Evolutionary conservation across 2,797 vertebrate genomes (phyloP), one percentile per base, ranked within the genome.

Genomic region (Poecilia velifera): DNA sequence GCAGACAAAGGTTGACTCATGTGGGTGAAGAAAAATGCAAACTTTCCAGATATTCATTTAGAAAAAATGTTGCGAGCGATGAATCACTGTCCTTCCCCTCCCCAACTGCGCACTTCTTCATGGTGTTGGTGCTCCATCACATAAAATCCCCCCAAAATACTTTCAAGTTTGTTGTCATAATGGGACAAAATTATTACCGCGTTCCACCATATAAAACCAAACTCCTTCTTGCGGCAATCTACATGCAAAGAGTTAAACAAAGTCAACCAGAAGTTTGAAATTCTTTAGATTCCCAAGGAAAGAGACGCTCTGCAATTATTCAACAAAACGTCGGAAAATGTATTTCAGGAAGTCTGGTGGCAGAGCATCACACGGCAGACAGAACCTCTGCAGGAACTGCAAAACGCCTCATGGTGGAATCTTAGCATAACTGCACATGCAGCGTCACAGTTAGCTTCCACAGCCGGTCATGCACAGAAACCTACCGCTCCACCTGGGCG

Each of bases 401-500:
- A 76, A 51, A 78, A 88, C 73, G 73, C 39, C 36, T 51, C 74
- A 82, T 12, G 7, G 43, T 3, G 47, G 1, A 43, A 64, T 74
- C 59, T 70, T 16, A 71, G 53, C 22, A 64, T 16, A 43, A 77
- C 68, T 75, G 47, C 46, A 79, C 92, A 91, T 92, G 92, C 90
- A 85, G 74, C 72, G 77, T 78, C 76, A 77, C 81, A 71, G 77
- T 82, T 57, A 80, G 84, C 83, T 93, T 90, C 78, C 90, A 89
- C 92, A 89, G 83, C 91, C 93, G 78, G 75, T 76, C 85, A 94
- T 92, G 94, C 92, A 91, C 68, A 90, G 82, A 85, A 86, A 98
- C 97, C 95, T 97, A 98, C 97, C 97, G 18, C 87, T 96, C 96
- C 97, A 98, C 74, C 92, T 91, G 6, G 96, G 95, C 51, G 97